Percentiles rank a stretch among this genome's conserved stretches.
Evolutionary conservation across 2,797 vertebrate species (phyloP).

Genomic region (Lateolabrax maculatus): DNA sequence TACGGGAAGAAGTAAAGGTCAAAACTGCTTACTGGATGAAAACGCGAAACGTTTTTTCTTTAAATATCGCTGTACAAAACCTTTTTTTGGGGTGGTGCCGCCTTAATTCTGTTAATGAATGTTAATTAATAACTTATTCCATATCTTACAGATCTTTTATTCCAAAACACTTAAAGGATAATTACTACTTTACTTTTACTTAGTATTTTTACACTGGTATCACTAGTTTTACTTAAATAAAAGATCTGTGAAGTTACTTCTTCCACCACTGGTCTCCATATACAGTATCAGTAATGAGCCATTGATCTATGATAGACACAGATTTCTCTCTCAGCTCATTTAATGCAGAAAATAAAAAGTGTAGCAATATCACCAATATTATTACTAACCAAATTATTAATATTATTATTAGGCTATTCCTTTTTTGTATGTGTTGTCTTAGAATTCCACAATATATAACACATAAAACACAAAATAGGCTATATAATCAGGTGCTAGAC

Average conservation of each 20-base stretch:
- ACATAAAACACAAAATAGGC: no score
- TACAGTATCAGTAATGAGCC: no score
- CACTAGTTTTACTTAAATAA: no score
- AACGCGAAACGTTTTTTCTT: constrained; percentile 37
- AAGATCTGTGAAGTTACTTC: no score
- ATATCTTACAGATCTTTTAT: no score
- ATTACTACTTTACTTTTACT: no score
- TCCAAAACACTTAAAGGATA: background rate
- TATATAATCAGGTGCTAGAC: background rate
- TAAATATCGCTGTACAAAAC: background rate
- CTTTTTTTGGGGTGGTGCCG: no score
- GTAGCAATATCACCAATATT: background rate
- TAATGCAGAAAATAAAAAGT: background rate
- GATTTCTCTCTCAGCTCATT: background rate
- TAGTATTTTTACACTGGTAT: no score
- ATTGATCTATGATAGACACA: background rate
- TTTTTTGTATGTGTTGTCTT: background rate
- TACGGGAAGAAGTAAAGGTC: constrained; percentile 70
- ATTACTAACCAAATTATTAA: background rate
- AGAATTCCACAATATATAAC: background rate
- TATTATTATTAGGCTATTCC: no score
- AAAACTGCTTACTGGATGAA: background rate
- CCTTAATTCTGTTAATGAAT: no score
- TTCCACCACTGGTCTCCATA: no score
- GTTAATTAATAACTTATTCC: no score